A percentile compares a stretch with the other conserved stretches of the same genome.
These are phyloP conservation scores for Zosterops pallidus DNA, from an alignment of 2,113 vertebrate species.

Conservation along the genomic window DNA sequence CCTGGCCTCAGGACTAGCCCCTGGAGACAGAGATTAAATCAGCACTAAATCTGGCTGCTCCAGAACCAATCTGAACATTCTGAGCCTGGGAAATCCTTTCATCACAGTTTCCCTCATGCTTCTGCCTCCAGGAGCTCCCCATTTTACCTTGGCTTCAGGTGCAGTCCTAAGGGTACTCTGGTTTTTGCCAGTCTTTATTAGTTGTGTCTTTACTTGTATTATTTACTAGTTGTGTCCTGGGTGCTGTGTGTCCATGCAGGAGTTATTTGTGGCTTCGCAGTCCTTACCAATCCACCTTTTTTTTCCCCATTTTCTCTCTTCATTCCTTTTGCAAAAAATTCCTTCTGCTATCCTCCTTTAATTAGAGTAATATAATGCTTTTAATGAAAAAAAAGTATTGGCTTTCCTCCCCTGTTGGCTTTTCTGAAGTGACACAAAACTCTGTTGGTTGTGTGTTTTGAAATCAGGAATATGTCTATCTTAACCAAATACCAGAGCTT, in stretches of 20 bases:
- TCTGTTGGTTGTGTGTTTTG: not conserved
- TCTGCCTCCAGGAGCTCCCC: not conserved
- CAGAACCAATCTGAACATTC: not conserved
- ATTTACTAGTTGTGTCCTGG: not conserved
- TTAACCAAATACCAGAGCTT: not conserved
- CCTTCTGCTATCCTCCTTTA: not conserved
- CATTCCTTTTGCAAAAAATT: not conserved
- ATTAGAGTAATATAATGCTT: not conserved
- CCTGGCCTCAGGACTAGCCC: not conserved
- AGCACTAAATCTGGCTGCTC: not conserved
- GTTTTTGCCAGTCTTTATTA: not conserved
- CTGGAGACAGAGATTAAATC: not conserved
- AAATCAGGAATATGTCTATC: not conserved
- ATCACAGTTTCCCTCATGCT: not conserved
- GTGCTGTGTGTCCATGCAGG: not conserved
- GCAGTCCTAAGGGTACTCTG: not conserved
- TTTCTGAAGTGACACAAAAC: not conserved
- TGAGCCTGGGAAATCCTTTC: not conserved
- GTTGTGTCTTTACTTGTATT: not conserved
- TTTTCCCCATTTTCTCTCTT: not conserved
- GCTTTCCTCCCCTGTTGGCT: not conserved
- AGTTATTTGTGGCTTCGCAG: fast-evolving
- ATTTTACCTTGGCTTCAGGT: not conserved
- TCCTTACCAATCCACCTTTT: not conserved
- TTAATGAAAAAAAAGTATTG: not conserved